Conservation (phyloP, 2,113 vertebrate genomes). For the Columba janthina region DNA sequence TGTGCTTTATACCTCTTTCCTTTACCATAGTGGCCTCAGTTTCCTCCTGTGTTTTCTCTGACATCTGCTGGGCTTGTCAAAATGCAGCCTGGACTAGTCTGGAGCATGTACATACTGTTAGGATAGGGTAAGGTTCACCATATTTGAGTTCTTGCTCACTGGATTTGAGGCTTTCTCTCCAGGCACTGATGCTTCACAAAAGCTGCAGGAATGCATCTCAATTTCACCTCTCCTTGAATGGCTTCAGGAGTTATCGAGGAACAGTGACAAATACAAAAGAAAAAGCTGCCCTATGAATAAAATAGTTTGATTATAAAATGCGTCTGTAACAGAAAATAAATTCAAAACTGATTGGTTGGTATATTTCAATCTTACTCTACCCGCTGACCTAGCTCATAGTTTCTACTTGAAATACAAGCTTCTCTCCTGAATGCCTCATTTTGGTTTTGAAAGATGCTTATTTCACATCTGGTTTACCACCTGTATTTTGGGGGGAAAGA, state of each 20-base stretch:
- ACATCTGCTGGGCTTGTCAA: not conserved
- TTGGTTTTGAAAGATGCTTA: not conserved
- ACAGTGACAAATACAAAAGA: not conserved
- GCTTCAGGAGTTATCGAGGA: not conserved
- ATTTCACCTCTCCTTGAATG: not conserved
- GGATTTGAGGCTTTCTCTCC: not conserved
- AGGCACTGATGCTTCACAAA: not conserved
- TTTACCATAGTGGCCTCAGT: not conserved
- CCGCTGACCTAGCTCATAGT: not conserved
- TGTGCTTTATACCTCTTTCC: not conserved
- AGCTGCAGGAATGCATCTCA: not conserved
- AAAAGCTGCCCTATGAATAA: not conserved
- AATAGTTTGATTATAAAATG: not conserved
- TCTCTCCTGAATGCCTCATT: not conserved
- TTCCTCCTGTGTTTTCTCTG: not conserved
- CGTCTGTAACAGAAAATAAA: not conserved
- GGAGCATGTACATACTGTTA: not conserved
- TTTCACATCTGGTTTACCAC: not conserved
- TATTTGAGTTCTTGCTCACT: not conserved
- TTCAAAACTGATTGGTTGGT: not conserved
- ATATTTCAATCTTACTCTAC: not conserved
- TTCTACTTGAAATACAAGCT: not conserved
- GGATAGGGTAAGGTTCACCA: not conserved
- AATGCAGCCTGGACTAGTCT: not conserved
- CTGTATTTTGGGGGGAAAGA: rapidly evolving